Evolutionary conservation across 1,140 invertebrate genomes (phyloP), one percentile per base, ranked within the genome.

Genomic region (Cydia fagiglandana): DNA sequence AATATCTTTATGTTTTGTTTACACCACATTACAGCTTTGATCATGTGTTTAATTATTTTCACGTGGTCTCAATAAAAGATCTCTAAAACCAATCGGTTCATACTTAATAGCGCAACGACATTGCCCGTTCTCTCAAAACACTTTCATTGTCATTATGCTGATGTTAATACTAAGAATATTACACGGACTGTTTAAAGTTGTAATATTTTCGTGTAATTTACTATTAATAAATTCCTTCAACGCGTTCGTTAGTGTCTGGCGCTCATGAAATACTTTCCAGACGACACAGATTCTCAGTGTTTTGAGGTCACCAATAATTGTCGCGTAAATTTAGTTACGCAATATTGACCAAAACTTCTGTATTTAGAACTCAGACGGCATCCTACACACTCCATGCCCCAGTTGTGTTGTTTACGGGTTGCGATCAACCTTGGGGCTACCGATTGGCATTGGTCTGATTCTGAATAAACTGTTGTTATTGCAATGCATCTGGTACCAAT

Each of bases 361-460:
- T 79, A 84, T 86, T 83, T 81, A 76, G 78, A 77, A 74, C 79
- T 80, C 66, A 77, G 77, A 77, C 78, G 75, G 70, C 84, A 80
- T 79, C 84, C 84, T 89, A 89, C 86, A 81, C 82, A 74, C 74
- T 73, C 77, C 56, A 73, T 80, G 84, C 75, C 83, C 85, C 81
- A 83, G 78, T 86, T 86, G 77, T 73, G 34, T 78, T 87, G 82
- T 86, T 84, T 82, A 87, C 84, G 83, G 77, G 83, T 81, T 79
- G 79, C 66, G 78, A 84, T 83, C 84, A 85, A 83, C 84, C 85
- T 82, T 86, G 82, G 81, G 80, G 73, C 81, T 85, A 86, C 30
- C 66, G 30, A 70, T 38, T 68, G 15, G 17, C 38, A 45, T 53
- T 17, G 50, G 15, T 38, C 34, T 38, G 66, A 70, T 10, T 70